phyloP scores from a whole-genome alignment of 2,888 invertebrate genomes.

The Pheosia gnoma region DNA sequence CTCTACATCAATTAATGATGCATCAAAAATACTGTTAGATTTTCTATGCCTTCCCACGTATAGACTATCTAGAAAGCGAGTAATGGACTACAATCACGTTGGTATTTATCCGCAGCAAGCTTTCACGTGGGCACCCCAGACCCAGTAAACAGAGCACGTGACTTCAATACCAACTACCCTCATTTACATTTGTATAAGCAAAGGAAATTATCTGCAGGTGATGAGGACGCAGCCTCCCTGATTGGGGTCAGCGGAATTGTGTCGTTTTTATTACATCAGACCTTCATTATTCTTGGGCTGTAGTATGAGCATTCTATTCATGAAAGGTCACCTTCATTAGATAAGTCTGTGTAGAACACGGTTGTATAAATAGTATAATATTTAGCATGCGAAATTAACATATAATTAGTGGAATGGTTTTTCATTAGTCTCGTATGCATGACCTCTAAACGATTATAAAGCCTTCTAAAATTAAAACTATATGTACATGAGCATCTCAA shows the following conservation, averaged over 20 bases:
- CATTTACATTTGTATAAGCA: constrained; percentile 53
- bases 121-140: constrained; percentile 32
- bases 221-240: constrained; percentile 36
- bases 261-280: constrained; percentile 10
- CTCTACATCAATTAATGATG: neutral
- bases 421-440: too few relatives aligned
- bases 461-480: too few relatives aligned
- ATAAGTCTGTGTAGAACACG: neutral
- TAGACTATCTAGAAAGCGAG: constrained; percentile 14
- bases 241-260: constrained; percentile 33
- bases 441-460: too few relatives aligned
- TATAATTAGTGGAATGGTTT: too few relatives aligned
- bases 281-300: neutral
- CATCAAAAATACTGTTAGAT: neutral
- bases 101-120: constrained; percentile 30
- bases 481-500: too few relatives aligned
- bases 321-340: neutral
- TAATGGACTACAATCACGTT: constrained; percentile 33
- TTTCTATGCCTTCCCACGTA: neutral
- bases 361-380: too few relatives aligned
- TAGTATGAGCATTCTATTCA: neutral
- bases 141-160: constrained; percentile 62
- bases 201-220: constrained; percentile 51
- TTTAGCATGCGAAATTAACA: too few relatives aligned
- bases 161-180: constrained; percentile 47